Evolutionary conservation across 2,888 invertebrate genomes (phyloP), one percentile per base, ranked within the genome.

Genomic region (Ypsolopha sequella): DNA sequence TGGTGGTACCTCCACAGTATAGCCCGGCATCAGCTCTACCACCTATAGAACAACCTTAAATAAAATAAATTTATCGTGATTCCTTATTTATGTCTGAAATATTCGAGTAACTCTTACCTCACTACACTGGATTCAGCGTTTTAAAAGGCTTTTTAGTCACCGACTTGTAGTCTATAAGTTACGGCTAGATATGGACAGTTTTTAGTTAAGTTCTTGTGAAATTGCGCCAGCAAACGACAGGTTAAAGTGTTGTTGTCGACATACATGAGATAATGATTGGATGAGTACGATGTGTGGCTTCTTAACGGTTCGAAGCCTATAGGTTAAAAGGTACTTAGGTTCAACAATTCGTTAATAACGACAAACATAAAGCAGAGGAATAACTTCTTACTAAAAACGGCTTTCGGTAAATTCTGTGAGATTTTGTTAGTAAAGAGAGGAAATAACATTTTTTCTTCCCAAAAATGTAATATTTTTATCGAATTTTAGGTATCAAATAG

Each of bases 141-240:
- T 69, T 68, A 62, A 70, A 68, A 66, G 57, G 65, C 68, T 68
- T 72, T 74, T 73, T 68, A 68, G 64, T 63, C 59, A 54, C 53
- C 56, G 56, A 50, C 58, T 56, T 54, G 54, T 57, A 56, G 60
- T 60, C 59, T 68, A 71, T 70, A 76, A 75, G 59, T 71, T 66
- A 70, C 61, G 56, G 55, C 56, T 38, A 48, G 73, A 72, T 76
- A 74, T 58, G 64, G 62, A 60, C 61, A 62, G 65, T 74, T 75
- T 71, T 73, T 68, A 65, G 66, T 24, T 24, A 24, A 24, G 62
- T 62, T 62, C 62, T 81, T 80, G 76, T 70, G 76, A 68, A 80
- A 79, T 76, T 73, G 68, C 63, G 56, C 46, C 54, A 58, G 57
- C 52, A 73, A 69, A 70, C 46, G n/a, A 34, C 33, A 11, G 10